phyloP scores from a whole-genome alignment of 2,888 invertebrate genomes.

The Drosophila cracens region DNA sequence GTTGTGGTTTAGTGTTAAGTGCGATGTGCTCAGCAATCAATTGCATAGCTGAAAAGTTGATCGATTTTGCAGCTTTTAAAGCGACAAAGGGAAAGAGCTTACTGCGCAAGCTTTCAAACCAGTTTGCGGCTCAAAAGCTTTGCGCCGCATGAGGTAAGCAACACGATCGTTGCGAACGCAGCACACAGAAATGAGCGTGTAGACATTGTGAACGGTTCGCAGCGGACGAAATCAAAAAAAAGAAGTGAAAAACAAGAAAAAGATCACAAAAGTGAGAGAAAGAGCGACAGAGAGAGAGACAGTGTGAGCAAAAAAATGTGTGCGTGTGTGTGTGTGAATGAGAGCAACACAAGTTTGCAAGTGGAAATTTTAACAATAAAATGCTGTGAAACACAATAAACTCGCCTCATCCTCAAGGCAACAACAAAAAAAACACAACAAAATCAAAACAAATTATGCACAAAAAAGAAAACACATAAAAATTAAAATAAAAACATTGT shows the following conservation, averaged over 20 bases:
- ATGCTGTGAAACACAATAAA: conserved; percentile 68
- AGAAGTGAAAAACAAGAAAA: conserved; percentile 27
- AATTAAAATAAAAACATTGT: conserved; percentile 37
- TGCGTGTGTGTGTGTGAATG: conserved; percentile 43
- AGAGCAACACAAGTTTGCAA: conserved; percentile 78
- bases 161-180: conserved; percentile 65
- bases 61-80: conserved; percentile 26
- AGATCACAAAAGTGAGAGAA: conserved; percentile 19
- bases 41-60: conserved; percentile 23
- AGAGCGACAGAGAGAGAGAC: conserved; percentile 23
- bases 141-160: conserved; percentile 69
- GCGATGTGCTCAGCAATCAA: conserved; percentile 16
- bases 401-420: conserved; percentile 58
- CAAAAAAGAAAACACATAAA: conserved; percentile 19
- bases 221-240: conserved; percentile 58
- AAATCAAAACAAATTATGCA: conserved; percentile 29
- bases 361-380: conserved; percentile 79
- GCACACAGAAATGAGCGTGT: conserved; percentile 81
- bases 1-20: not conserved
- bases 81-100: conserved; percentile 36
- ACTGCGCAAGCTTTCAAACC: conserved; percentile 58
- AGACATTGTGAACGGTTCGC: conserved; percentile 82
- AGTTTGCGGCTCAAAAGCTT: conserved; percentile 69
- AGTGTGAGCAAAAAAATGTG: conserved; percentile 39
- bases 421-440: conserved; percentile 21